A percentile compares a stretch with the other conserved stretches of the same genome.
Conservation (phyloP, 2,888 invertebrate species). For the Ligdia adustata region DNA sequence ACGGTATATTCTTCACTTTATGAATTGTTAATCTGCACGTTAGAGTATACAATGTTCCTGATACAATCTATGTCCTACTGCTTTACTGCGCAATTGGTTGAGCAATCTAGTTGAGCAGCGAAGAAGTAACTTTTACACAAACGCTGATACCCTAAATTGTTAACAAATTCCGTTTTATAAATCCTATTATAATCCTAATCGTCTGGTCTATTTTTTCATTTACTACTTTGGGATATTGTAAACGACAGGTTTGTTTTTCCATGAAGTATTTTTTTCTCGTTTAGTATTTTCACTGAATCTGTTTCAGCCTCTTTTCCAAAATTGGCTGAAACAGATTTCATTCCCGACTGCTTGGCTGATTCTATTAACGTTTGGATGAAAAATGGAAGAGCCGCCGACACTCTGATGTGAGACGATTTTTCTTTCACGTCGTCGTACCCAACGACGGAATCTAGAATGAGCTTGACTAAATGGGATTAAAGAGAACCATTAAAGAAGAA, state of each 20-base stretch:
- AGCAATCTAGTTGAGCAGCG: no score
- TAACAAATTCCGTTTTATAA: no score
- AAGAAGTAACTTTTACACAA: no score
- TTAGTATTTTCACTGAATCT: background rate
- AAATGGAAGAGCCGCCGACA: conserved; percentile 14
- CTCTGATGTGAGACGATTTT: conserved; percentile 19
- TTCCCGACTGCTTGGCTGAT: conserved; percentile 11
- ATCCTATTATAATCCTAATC: no score
- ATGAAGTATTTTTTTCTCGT: background rate
- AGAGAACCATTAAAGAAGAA: background rate
- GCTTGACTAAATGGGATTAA: conserved; percentile 15
- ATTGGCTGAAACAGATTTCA: conserved; percentile 11
- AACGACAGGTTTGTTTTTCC: no score
- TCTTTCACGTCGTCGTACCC: conserved; percentile 13
- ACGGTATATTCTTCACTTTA: no score
- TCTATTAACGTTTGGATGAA: conserved; percentile 22
- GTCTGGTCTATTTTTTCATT: no score
- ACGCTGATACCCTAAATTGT: no score
- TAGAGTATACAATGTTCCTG: no score
- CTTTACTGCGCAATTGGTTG: no score
- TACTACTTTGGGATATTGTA: no score
- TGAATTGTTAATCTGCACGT: background rate
- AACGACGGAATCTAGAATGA: conserved; percentile 8
- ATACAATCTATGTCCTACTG: no score
- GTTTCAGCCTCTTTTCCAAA: conserved; percentile 2